Conservation (phyloP, 2,113 vertebrate genomes). For the Cheirogaleus medius region DNA sequence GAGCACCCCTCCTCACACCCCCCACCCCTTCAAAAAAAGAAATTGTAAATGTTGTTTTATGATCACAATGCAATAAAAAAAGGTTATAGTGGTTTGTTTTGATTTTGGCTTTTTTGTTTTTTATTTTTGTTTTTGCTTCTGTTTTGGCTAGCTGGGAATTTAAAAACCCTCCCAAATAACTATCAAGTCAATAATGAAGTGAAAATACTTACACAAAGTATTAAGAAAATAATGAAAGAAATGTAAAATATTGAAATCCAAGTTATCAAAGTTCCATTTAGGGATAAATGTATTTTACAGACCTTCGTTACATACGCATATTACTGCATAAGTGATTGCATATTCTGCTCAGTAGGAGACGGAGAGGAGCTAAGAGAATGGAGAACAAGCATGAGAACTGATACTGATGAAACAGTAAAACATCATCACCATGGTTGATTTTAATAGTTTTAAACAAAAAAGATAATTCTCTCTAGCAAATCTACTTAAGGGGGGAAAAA, state of each 20-base stretch:
- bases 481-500: not conserved
- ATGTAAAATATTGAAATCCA: not conserved
- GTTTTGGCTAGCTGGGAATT: not conserved
- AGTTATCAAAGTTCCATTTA: not conserved
- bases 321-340: not conserved
- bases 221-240: not conserved
- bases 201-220: not conserved
- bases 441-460: not conserved
- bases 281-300: not conserved
- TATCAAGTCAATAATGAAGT: not conserved
- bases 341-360: not conserved
- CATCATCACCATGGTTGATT: not conserved
- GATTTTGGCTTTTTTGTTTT: not conserved
- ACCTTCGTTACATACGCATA: not conserved
- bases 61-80: not conserved
- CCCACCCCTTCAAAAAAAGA: not conserved
- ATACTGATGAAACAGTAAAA: not conserved
- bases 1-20: too few relatives aligned
- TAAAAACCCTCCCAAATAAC: not conserved
- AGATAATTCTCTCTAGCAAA: not conserved
- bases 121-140: constrained; percentile 3
- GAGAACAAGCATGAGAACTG: not conserved
- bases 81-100: not conserved
- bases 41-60: not conserved
- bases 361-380: not conserved